Evolutionary conservation across 1,140 invertebrate genomes (phyloP), one percentile per base, ranked within the genome.

Genomic region (Hormaphis cornu): DNA sequence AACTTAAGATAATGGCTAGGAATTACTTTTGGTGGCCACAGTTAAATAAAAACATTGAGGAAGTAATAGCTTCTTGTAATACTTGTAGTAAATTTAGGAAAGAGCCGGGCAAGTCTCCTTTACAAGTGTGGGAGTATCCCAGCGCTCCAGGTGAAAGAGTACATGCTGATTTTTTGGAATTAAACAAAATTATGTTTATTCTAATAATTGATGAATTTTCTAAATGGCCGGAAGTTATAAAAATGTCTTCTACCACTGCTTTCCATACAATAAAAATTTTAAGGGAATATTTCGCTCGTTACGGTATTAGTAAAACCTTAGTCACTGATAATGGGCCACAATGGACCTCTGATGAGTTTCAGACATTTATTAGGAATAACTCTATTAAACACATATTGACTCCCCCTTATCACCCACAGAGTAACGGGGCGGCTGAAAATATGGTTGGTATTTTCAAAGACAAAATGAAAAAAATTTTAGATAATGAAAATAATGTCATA

Each of bases 1-100:
- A 77, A 70, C 82, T 81, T 78, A 83, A 83, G 73, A 71, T 74
- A 5, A 44, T 82, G 10, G 80, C 81, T 18, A 69, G 79, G 26
- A 74, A 71, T 40, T 78, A 79, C 72, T 73, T 81, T 10, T 83
- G 76, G 74, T 83, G 79, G 78, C 78, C 77, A 16, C 72, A 74
- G 3, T 77, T 83, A 3, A 78, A 83, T 71, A 30, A 71, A 22
- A 77, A 81, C 8, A 81, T 83, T 20, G 73, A 75, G 59, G 9
- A 71, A 42, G 48, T 73, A 33, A 63, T 70, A 8, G 63, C 69
- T 33, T 30, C 14, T 10, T 72, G 71, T 61, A 30, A 16, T 35
- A 44, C 33, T 4, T 72, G 70, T 58, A 10, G 30, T 28, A 30
- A 54, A 66, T 26, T 44, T 28, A 35, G 54, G 28, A 63, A 61